These are phyloP conservation scores for Ceratosolen solmsi DNA, from an alignment of 1,140 invertebrate genomes.

Conservation along the genomic window DNA sequence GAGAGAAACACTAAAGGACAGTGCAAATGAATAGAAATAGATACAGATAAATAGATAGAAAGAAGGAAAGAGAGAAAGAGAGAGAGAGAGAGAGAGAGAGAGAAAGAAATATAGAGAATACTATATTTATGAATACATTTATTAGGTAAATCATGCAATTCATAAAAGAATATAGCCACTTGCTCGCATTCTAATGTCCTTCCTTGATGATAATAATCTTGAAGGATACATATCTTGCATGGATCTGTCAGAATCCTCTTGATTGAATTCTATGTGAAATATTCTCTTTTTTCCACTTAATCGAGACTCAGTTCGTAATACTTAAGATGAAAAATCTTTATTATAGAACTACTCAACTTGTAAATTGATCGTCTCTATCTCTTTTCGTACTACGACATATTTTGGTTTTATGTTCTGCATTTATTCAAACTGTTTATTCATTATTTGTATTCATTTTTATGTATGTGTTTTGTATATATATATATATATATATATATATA, in stretches of 20 bases:
- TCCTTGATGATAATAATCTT: background rate
- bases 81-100: background rate
- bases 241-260: background rate
- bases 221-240: background rate
- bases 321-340: background rate
- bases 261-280: background rate
- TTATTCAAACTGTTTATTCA: background rate
- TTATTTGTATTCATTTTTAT: too few species aligned
- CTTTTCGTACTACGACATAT: background rate
- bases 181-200: background rate
- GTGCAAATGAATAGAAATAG: too few species aligned
- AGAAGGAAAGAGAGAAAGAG: background rate
- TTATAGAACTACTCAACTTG: background rate
- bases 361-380: conserved; percentile 4
- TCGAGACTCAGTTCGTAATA: background rate
- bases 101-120: background rate
- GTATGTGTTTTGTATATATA: background rate
- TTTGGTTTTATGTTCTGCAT: background rate
- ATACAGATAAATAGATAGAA: too few species aligned
- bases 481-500: background rate
- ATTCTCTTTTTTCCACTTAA: background rate
- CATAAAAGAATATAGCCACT: background rate
- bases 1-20: background rate
- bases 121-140: background rate
- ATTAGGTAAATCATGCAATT: conserved; percentile 2